Conservation (phyloP, 2,113 vertebrate genomes). For the Corvus moneduloides region DNA sequence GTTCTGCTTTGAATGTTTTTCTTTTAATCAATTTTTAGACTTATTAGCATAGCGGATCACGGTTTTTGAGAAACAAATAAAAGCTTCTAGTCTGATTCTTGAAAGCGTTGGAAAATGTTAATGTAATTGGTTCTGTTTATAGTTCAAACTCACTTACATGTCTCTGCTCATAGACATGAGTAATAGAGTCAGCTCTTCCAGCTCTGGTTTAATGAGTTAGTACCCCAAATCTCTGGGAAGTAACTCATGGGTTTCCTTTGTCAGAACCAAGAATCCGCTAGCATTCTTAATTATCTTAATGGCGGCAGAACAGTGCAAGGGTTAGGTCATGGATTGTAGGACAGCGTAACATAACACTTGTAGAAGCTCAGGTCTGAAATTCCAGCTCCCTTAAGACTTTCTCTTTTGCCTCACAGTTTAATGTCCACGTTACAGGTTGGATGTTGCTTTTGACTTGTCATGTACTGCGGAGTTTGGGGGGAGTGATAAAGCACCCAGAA, state of each 20-base stretch:
- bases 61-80: conserved; percentile 27
- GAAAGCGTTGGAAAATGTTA: conserved; percentile 54
- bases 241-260: not conserved
- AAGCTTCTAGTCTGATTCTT: conserved; percentile 44
- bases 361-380: not conserved
- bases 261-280: not conserved
- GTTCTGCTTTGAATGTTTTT: conserved; percentile 54
- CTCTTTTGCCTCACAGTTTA: not conserved
- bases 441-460: not conserved
- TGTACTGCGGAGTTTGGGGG: rapidly evolving
- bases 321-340: not conserved
- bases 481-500: not conserved
- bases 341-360: not conserved
- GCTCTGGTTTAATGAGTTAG: not conserved
- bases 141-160: conserved; percentile 30
- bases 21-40: conserved; percentile 58
- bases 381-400: not conserved
- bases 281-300: not conserved
- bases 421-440: rapidly evolving
- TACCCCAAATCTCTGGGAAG: not conserved
- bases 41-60: conserved; percentile 38
- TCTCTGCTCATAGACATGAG: not conserved
- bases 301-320: not conserved
- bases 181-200: not conserved
- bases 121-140: conserved; percentile 57